Percentiles rank a stretch among this genome's conserved stretches.
Evolutionary conservation across 2,113 vertebrate genomes (phyloP).

Genomic region (Ailurus styani): DNA sequence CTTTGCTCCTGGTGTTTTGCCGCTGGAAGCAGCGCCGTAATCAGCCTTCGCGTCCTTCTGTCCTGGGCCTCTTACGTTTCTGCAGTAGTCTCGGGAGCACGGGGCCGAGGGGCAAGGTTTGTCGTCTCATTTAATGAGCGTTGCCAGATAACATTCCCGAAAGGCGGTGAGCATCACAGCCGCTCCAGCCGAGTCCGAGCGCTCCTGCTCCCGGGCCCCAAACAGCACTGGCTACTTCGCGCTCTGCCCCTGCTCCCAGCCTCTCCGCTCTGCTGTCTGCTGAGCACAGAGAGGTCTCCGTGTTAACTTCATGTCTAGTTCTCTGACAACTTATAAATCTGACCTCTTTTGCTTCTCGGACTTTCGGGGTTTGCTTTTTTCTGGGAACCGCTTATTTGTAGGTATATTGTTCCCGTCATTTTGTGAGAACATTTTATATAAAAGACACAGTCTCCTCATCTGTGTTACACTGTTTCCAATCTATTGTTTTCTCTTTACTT

Average conservation of each 20-base stretch:
- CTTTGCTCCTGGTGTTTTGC: neutral
- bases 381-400: neutral
- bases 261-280: neutral
- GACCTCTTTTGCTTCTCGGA: neutral
- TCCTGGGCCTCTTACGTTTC: neutral
- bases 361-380: neutral
- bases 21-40: fast-evolving
- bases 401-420: neutral
- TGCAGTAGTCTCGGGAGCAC: neutral
- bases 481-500: neutral
- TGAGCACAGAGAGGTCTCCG: neutral
- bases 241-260: no score
- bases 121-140: neutral
- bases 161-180: neutral
- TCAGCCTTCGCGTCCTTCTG: fast-evolving
- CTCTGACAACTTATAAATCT: neutral
- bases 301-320: neutral
- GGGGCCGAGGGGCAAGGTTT: neutral
- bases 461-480: neutral
- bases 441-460: neutral
- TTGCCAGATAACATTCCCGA: neutral
- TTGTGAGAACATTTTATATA: neutral
- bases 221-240: no score
- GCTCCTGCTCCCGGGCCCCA: neutral
- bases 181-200: neutral